Conservation (phyloP, 1,140 invertebrate genomes). For the Drosophila cardini region DNA sequence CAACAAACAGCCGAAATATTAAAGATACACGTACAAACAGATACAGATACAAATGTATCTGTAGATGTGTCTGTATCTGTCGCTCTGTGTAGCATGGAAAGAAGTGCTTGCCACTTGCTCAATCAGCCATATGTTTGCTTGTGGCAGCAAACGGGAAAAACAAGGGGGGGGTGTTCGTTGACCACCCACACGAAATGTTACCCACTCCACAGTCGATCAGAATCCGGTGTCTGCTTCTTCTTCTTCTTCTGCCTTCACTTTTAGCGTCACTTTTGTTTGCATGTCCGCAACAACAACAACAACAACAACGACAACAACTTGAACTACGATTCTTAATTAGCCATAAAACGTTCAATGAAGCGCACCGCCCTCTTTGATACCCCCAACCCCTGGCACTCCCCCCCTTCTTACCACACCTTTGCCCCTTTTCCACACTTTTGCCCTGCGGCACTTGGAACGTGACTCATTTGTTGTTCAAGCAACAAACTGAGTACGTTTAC, state of each 20-base stretch:
- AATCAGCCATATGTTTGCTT: conserved; percentile 40
- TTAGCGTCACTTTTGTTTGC: conserved; percentile 35
- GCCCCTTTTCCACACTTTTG: background rate
- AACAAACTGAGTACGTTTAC: conserved; percentile 31
- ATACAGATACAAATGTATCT: conserved; percentile 1
- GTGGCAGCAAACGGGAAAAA: background rate
- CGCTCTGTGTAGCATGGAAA: background rate
- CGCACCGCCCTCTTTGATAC: conserved; percentile 11
- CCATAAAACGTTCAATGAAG: conserved; percentile 50
- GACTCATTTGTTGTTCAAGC: conserved; percentile 35
- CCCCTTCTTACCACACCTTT: no score
- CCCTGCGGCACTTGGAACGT: conserved; percentile 9
- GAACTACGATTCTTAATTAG: conserved; percentile 35
- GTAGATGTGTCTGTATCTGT: conserved; percentile 3
- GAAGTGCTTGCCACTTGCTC: conserved; percentile 32
- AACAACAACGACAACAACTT: conserved; percentile 26
- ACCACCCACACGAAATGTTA: conserved; percentile 5
- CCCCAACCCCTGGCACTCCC: no score
- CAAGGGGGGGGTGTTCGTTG: background rate
- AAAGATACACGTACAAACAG: background rate
- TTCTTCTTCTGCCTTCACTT: background rate
- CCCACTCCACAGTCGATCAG: background rate
- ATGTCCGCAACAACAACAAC: conserved; percentile 18
- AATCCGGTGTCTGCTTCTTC: background rate
- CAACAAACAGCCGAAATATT: conserved; percentile 16